These are phyloP conservation scores for Dasypolia templi DNA, from an alignment of 2,888 invertebrate genomes.

Conservation along the genomic window DNA sequence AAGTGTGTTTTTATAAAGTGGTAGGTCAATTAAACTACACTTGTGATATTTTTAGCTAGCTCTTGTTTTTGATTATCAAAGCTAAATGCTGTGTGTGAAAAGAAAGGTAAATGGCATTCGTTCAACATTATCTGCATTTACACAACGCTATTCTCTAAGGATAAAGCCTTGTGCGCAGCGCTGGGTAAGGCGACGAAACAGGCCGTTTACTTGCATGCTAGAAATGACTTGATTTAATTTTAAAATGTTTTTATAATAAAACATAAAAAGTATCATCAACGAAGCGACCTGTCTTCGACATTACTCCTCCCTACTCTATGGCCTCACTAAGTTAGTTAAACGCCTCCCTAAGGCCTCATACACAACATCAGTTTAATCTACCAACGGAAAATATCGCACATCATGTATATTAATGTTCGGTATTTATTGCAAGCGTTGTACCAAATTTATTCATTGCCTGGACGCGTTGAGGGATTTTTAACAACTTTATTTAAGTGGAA, in stretches of 20 bases:
- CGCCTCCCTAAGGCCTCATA: conserved; percentile 85
- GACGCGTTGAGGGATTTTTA: conserved; percentile 63
- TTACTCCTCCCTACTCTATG: conserved; percentile 61
- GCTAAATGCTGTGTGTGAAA: background rate
- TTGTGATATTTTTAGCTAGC: no score
- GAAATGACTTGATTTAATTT: no score
- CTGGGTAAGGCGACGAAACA: no score
- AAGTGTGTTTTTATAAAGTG: background rate
- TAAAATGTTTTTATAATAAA: background rate
- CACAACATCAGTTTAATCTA: conserved; percentile 83
- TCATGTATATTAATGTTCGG: conserved; percentile 85
- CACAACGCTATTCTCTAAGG: no score
- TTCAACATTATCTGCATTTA: background rate
- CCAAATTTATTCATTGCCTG: conserved; percentile 83
- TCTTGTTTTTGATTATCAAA: background rate
- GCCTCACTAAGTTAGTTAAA: conserved; percentile 79
- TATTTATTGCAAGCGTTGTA: conserved; percentile 80
- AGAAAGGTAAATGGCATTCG: background rate
- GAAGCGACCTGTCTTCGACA: conserved; percentile 31
- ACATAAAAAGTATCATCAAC: no score
- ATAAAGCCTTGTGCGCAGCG: no score
- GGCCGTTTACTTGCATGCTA: no score
- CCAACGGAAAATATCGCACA: conserved; percentile 83
- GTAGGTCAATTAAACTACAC: background rate
- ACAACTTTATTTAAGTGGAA: conserved; percentile 61